phyloP scores from a whole-genome alignment of 1,140 invertebrate species.

The Meteorus sp. region DNA sequence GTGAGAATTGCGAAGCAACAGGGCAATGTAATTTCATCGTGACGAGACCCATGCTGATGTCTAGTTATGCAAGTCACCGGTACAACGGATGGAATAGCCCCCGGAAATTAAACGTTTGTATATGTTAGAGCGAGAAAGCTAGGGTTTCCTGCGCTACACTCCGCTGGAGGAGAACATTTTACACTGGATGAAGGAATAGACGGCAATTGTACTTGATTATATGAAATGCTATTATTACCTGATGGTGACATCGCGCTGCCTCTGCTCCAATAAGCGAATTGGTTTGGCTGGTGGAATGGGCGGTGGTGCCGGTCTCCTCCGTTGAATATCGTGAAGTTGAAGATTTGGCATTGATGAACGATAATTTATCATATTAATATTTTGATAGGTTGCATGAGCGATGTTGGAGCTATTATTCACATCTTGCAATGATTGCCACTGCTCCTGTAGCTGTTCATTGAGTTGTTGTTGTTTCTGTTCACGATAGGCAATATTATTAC shows the following conservation, averaged over 20 bases:
- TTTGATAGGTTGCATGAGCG: constrained; percentile 34
- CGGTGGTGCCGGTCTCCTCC: constrained; percentile 54
- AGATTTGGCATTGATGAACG: constrained; percentile 73
- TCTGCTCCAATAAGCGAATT: constrained; percentile 51
- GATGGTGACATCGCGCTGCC: constrained; percentile 56
- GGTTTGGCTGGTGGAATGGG: constrained; percentile 61
- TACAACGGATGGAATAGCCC: constrained; percentile 18
- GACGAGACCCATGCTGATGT: not conserved
- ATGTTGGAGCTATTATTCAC: constrained; percentile 38
- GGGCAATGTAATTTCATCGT: not conserved
- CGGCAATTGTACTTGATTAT: constrained; percentile 1
- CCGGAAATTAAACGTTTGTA: constrained; percentile 27
- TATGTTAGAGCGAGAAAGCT: not conserved
- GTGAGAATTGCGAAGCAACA: not conserved
- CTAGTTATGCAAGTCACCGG: constrained; percentile 30
- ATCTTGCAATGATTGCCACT: constrained; percentile 55
- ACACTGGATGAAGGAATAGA: not conserved
- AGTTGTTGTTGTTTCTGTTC: constrained; percentile 59
- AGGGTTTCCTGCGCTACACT: constrained; percentile 21
- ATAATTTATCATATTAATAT: constrained; percentile 56
- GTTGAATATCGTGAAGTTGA: constrained; percentile 54
- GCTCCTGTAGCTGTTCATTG: constrained; percentile 52
- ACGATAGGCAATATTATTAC: constrained; percentile 68
- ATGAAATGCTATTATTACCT: constrained; percentile 41
- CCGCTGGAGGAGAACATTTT: constrained; percentile 23